Base-by-base conservation (phyloP, 2,113 vertebrate genomes). In the Odobenus rosmarus region DNA sequence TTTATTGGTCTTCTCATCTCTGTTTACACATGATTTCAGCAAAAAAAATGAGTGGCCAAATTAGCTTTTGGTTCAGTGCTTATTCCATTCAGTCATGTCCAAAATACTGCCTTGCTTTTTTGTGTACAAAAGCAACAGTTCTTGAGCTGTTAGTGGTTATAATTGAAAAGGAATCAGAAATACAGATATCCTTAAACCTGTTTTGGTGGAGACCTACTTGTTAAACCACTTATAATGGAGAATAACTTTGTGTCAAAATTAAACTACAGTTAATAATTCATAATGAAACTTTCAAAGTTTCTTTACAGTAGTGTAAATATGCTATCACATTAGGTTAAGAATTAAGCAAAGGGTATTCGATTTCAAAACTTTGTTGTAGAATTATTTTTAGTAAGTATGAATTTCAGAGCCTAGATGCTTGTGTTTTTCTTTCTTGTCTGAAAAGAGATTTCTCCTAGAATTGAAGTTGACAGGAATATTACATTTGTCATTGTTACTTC, bases 281-380 rank as follows among this genome's bases (percentile, higher is more conserved):
- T 97, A 81, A 89, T 90, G 62, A 94, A 93, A 96, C 95, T 94
- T 97, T 10, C 23, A 71, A 39, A 92, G 82, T 97, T 96, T 97
- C 55, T 97, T 96, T 97, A 72, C 28, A 76, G 74, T 76, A 84
- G 71, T 76, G 62, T 59, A 97, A 94, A 26, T 93, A 39, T 86
- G 76, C 33, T 94, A 5, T 95, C 28, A 90, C 36, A 33, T 79
- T 84, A 64, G 51, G 94, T 62, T 94, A 93, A 94, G 95, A 97
- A 24, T 96, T 96, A 87, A 97, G 77, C 2, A 89, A 80, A 96
- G 95, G 4, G 61, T 79, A 77, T 57, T 46, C 94, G 88, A 92
- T 95, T 95, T 98, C 2, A 85, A 85, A 93, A 64, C 69, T 96
- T n/a, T 88, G 5, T 88, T 97, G 42, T 97, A 85, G 79, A 46